These are phyloP conservation scores for Gasterosteus nipponicus DNA, from an alignment of 2,113 vertebrate genomes.

Conservation along the genomic window DNA sequence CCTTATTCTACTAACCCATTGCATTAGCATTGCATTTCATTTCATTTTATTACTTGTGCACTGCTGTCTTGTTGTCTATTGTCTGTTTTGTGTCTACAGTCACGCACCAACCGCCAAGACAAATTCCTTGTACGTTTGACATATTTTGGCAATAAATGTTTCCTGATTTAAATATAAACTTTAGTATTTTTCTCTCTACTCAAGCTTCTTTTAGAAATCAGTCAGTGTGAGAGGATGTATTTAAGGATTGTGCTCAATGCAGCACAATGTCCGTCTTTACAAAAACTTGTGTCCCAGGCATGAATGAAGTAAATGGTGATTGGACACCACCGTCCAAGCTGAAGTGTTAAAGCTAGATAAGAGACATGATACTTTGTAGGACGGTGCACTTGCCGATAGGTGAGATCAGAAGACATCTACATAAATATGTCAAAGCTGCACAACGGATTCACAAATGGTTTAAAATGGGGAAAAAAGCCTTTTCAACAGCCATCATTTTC, in stretches of 20 bases:
- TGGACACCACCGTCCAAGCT: neutral
- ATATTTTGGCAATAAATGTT: too few relatives aligned
- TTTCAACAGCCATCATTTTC: neutral
- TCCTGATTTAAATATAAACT: too few relatives aligned
- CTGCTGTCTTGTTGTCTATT: too few relatives aligned
- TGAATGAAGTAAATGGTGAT: neutral
- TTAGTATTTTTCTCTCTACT: neutral
- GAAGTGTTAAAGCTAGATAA: neutral
- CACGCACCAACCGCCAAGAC: too few relatives aligned
- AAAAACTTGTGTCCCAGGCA: neutral
- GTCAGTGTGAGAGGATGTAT: neutral
- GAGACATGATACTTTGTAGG: neutral
- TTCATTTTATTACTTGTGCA: too few relatives aligned
- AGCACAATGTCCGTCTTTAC: neutral
- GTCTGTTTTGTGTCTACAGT: too few relatives aligned
- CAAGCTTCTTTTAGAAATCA: neutral
- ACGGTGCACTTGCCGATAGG: neutral
- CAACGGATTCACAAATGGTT: neutral
- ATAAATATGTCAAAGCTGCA: neutral
- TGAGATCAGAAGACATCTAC: neutral
- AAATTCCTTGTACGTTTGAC: too few relatives aligned
- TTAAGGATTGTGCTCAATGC: neutral
- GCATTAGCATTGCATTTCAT: too few relatives aligned
- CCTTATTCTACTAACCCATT: too few relatives aligned
- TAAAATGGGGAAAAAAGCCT: neutral